phyloP scores from a whole-genome alignment of 2,888 invertebrate species.

The Pterobdella sp. region DNA sequence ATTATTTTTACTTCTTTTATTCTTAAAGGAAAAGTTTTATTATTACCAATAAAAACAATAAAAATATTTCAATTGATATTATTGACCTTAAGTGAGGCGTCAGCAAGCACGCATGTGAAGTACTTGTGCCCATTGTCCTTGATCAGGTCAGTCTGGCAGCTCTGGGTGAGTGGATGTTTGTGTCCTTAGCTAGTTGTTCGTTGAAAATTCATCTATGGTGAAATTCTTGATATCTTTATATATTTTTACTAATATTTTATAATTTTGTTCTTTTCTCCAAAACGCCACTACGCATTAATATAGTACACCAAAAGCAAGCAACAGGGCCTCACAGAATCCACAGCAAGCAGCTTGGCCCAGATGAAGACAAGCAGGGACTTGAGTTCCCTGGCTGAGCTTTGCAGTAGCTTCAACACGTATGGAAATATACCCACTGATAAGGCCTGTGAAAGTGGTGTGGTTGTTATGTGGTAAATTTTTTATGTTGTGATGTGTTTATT shows the following conservation, averaged over 20 bases:
- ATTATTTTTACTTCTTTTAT: no score
- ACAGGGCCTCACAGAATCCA: conserved; percentile 83
- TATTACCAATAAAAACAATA: background rate
- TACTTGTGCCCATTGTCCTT: conserved; percentile 88
- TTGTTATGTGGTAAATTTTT: background rate
- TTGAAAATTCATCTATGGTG: no score
- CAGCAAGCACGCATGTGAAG: conserved; percentile 83
- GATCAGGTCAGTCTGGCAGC: conserved; percentile 86
- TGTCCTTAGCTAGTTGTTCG: no score
- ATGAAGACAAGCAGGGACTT: conserved; percentile 88
- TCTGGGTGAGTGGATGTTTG: conserved; percentile 60
- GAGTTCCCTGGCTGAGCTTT: conserved; percentile 84
- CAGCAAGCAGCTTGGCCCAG: conserved; percentile 96
- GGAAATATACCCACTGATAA: conserved; percentile 97
- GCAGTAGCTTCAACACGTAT: conserved; percentile 89
- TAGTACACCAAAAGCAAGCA: background rate
- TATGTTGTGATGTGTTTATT: background rate
- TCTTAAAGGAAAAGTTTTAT: no score
- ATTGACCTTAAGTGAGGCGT: conserved; percentile 71
- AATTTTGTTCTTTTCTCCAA: no score
- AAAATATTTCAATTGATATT: background rate
- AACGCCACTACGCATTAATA: no score
- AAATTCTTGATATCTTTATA: no score
- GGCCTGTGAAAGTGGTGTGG: conserved; percentile 55
- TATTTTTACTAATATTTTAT: no score